These are phyloP conservation scores for Hyposoter dolosus DNA, from an alignment of 2,888 invertebrate species.

Conservation along the genomic window DNA sequence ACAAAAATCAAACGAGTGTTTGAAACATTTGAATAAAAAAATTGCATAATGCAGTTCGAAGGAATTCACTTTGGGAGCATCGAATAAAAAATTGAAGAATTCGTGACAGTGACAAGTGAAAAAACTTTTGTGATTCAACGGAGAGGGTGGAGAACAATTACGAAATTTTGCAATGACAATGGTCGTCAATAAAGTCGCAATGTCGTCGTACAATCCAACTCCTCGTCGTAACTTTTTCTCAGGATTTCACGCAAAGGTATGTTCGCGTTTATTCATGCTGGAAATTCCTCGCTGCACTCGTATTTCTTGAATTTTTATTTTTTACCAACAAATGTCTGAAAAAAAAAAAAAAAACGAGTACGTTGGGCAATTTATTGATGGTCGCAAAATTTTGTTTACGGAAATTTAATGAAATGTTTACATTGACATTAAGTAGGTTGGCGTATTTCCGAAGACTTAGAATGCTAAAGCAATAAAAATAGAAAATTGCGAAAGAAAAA, in stretches of 20 bases:
- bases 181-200: constrained; percentile 84
- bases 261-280: background rate
- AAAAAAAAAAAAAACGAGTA: background rate
- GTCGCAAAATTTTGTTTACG: background rate
- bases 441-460: background rate
- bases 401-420: background rate
- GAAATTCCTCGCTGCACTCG: constrained; percentile 17
- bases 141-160: constrained; percentile 22
- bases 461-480: background rate
- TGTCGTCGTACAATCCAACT: constrained; percentile 81
- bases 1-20: background rate
- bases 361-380: background rate
- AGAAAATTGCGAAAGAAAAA: background rate
- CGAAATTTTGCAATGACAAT: constrained; percentile 75
- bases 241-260: constrained; percentile 80
- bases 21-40: constrained; percentile 1
- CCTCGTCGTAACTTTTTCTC: constrained; percentile 81
- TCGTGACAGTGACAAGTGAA: constrained; percentile 13
- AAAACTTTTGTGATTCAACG: background rate
- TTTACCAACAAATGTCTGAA: background rate
- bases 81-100: background rate
- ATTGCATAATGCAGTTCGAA: background rate
- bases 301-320: background rate
- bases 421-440: background rate
- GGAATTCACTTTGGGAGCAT: background rate